Evolutionary conservation across 2,113 vertebrate genomes (phyloP), one percentile per base, ranked within the genome.

Genomic region (Atractosteus spatula): DNA sequence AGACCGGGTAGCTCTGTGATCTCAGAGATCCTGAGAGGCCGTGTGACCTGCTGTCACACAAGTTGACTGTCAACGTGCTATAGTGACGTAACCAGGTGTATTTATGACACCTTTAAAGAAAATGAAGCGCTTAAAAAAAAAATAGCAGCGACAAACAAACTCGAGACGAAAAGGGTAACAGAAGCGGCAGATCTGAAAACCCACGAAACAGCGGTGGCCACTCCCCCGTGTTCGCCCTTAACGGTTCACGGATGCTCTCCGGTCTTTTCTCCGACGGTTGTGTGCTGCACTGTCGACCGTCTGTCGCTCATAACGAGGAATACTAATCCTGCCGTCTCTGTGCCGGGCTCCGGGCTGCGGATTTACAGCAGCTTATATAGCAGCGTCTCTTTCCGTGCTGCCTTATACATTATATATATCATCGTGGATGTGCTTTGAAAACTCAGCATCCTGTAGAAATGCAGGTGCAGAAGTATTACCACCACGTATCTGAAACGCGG

Each of bases 61-160:
- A 66, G 47, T 17, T 56, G 56, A 62, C 56, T 55, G 45, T 14
- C 44, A 29, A 55, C 51, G 42, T 68, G 13, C 14, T 11, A 44
- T 12, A 14, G 56, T 73, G 72, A 74, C 66, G 72, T 68, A 42
- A 68, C 41, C 17, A 61, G 64, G 64, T 47, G 42, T 10, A 66
- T 73, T 66, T 65, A 66, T 66, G 43, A 68, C 66, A 73, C 72
- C 43, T 73, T n/a, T 41, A 44, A 42, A 70, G 11, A 5, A 14
- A 56, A 56, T 45, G 12, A 57, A 57, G 12, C 16, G 29, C 29
- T 29, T 29, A 29, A 29, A 29, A 29, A 29, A 29, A 29, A 29
- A 29, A 2, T 29, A 29, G 29, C 29, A 29, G 29, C 29, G 47
- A 51, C 5, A 51, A 51, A 51, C 47, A 51, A 5, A 51, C 47